Percentiles rank a stretch among this genome's conserved stretches.
Conservation (phyloP, 53 echinoderm and acorn worm genomes). For the Astropecten irregularis region DNA sequence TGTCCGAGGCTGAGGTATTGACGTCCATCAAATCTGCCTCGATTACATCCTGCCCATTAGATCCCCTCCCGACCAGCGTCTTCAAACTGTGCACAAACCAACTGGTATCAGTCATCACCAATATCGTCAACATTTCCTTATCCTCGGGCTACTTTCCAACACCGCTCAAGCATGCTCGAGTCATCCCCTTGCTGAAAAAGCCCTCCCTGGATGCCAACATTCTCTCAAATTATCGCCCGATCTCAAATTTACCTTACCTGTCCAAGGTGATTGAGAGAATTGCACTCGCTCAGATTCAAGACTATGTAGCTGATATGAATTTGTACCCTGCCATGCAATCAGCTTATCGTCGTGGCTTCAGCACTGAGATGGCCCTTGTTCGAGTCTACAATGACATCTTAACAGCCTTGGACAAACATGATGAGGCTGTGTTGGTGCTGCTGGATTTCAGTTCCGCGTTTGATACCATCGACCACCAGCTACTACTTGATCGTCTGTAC, state of each 20-base stretch:
- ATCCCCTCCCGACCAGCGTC: constrained; percentile 8
- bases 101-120: neutral
- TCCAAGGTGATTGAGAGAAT: constrained; percentile 45
- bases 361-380: neutral
- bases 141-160: constrained; percentile 11
- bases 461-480: too few species aligned
- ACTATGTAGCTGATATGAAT: neutral
- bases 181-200: constrained; percentile 39
- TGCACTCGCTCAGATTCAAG: constrained; percentile 14
- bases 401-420: too few species aligned
- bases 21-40: neutral
- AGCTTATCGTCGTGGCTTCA: neutral
- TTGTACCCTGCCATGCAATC: constrained; percentile 10
- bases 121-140: constrained; percentile 18
- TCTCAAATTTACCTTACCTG: constrained; percentile 29
- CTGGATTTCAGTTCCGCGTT: too few species aligned
- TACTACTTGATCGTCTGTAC: too few species aligned
- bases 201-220: too few species aligned
- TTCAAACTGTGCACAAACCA: constrained; percentile 1
- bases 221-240: too few species aligned
- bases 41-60: constrained; percentile 33
- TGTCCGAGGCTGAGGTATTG: constrained; percentile 5
- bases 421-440: too few species aligned
- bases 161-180: constrained; percentile 27
- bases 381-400: too few species aligned